A percentile compares a stretch with the other conserved stretches of the same genome.
Conservation (phyloP, 2,113 vertebrate species). For the Saguinus imperator region DNA sequence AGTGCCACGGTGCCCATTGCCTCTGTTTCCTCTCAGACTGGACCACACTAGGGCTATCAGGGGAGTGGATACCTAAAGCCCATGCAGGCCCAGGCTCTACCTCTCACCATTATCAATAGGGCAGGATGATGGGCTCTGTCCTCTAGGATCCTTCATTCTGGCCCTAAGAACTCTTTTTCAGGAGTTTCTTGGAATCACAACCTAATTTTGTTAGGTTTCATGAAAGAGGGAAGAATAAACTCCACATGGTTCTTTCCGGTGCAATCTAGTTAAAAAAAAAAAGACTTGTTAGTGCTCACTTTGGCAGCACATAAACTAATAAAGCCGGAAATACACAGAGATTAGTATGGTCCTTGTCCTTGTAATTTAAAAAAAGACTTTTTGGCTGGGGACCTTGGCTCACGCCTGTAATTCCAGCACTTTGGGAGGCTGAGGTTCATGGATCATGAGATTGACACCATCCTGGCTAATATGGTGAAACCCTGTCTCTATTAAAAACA, state of each 20-base stretch:
- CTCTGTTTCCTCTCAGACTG: neutral
- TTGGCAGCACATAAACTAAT: too few relatives aligned
- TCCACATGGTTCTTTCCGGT: neutral
- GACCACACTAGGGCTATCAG: neutral
- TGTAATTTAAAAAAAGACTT: too few relatives aligned
- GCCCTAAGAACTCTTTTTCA: neutral
- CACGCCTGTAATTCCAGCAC: too few relatives aligned
- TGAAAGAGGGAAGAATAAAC: neutral
- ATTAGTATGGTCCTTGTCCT: too few relatives aligned
- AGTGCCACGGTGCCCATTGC: too few relatives aligned
- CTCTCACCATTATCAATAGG: neutral
- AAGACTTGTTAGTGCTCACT: too few relatives aligned
- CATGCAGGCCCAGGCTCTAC: neutral
- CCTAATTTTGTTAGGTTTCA: neutral
- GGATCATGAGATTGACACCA: too few relatives aligned
- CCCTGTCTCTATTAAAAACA: too few relatives aligned
- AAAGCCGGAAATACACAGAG: too few relatives aligned
- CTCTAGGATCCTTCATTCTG: neutral
- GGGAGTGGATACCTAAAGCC: neutral
- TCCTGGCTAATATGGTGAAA: too few relatives aligned
- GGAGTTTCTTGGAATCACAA: neutral
- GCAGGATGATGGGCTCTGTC: neutral
- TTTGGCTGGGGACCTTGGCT: neutral
- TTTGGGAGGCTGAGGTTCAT: too few relatives aligned
- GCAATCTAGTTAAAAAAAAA: neutral